Conservation (phyloP, 23 tunicate genomes). For the Styela clava region DNA sequence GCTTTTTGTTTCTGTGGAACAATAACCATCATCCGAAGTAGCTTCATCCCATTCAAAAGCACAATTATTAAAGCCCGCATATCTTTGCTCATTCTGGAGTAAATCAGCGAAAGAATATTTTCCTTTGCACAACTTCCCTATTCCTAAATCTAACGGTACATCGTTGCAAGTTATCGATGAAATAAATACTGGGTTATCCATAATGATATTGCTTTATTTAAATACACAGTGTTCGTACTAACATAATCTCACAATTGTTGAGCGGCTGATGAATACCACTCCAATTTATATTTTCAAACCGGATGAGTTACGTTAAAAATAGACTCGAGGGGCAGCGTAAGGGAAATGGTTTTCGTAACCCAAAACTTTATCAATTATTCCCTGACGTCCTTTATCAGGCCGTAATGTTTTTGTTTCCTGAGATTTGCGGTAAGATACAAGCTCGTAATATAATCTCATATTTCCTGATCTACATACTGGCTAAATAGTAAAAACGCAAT, state of each 20-base stretch:
- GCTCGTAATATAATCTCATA: background rate
- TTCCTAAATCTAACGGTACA: constrained; percentile 8
- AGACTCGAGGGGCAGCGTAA: background rate
- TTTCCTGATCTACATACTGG: background rate
- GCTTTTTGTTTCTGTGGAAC: background rate
- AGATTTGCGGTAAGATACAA: background rate
- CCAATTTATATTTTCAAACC: background rate
- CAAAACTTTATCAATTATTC: background rate
- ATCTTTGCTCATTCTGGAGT: background rate
- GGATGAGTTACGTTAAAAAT: background rate
- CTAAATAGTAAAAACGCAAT: background rate
- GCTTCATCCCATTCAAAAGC: constrained; percentile 25
- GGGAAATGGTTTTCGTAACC: background rate
- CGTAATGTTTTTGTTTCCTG: background rate
- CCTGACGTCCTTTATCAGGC: background rate
- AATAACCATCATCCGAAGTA: background rate
- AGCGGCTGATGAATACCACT: background rate
- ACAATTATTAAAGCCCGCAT: background rate
- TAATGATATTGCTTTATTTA: background rate
- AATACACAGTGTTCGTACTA: background rate
- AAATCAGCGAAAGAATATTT: background rate
- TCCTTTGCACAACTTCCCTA: background rate
- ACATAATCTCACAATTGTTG: background rate
- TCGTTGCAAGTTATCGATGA: constrained; percentile 7
- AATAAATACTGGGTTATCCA: constrained; percentile 21